Conservation (phyloP, 2,888 invertebrate species). For the Pseudococcus longispinus region DNA sequence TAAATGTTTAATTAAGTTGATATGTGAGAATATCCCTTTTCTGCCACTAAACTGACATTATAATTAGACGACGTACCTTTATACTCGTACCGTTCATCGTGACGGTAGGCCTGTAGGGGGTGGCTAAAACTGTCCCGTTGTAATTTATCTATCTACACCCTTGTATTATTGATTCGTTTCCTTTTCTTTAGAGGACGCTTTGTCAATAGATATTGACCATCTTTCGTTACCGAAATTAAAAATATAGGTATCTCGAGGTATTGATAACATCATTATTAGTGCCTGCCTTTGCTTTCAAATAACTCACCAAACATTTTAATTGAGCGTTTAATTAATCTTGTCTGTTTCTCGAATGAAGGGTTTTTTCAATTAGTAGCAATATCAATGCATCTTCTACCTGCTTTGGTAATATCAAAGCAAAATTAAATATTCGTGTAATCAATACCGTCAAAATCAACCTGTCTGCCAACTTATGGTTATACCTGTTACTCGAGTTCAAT, state of each 20-base stretch:
- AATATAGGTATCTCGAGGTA: neutral
- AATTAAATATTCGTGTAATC: neutral
- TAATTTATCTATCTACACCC: constrained; percentile 26
- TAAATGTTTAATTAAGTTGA: constrained; percentile 1
- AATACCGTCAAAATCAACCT: neutral
- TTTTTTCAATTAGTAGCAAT: neutral
- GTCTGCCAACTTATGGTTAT: neutral
- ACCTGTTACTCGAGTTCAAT: neutral
- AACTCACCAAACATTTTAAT: too few relatives aligned
- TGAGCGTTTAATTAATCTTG: neutral
- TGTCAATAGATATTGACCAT: constrained; percentile 3
- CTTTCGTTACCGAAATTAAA: neutral
- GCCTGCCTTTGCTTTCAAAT: too few relatives aligned
- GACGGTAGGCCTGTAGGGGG: neutral
- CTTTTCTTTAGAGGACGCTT: neutral
- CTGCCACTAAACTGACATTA: neutral
- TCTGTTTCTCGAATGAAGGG: neutral
- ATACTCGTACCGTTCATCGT: neutral
- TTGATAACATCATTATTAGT: too few relatives aligned
- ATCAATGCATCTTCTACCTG: too few relatives aligned
- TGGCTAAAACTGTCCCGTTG: neutral
- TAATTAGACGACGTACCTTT: neutral
- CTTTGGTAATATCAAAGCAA: neutral
- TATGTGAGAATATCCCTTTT: neutral
- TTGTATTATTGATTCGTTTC: constrained; percentile 9